phyloP scores from a whole-genome alignment of 2,113 vertebrate genomes.

The Oenanthe oenanthe region DNA sequence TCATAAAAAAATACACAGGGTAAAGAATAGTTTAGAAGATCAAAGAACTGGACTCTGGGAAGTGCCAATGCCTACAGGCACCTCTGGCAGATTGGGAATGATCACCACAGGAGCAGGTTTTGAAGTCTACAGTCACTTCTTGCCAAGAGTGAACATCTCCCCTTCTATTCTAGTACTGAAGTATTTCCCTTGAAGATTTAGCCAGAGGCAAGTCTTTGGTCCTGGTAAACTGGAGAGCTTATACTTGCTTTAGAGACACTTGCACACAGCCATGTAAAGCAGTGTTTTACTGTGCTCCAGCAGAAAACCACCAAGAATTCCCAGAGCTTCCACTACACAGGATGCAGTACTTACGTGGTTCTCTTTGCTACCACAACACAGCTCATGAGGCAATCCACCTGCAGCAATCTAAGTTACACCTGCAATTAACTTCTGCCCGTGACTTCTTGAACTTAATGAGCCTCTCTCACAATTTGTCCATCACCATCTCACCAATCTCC shows the following conservation, averaged over 20 bases:
- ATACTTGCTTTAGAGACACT: neutral
- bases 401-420: neutral
- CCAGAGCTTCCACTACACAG: neutral
- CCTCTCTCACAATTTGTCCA: neutral
- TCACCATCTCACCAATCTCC: neutral
- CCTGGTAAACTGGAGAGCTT: neutral
- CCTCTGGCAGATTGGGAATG: neutral
- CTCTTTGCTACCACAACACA: neutral
- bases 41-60: neutral
- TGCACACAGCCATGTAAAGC: neutral
- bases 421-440: neutral
- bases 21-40: neutral
- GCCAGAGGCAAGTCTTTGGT: neutral
- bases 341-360: neutral
- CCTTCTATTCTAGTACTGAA: neutral
- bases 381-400: neutral
- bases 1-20: neutral
- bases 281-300: neutral
- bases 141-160: fast-evolving
- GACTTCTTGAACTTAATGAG: neutral
- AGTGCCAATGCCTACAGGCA: neutral
- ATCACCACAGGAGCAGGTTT: neutral
- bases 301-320: neutral
- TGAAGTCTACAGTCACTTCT: neutral
- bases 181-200: neutral